Base-by-base conservation (phyloP, 2,888 invertebrate genomes). In the Adelognathus sp. region DNA sequence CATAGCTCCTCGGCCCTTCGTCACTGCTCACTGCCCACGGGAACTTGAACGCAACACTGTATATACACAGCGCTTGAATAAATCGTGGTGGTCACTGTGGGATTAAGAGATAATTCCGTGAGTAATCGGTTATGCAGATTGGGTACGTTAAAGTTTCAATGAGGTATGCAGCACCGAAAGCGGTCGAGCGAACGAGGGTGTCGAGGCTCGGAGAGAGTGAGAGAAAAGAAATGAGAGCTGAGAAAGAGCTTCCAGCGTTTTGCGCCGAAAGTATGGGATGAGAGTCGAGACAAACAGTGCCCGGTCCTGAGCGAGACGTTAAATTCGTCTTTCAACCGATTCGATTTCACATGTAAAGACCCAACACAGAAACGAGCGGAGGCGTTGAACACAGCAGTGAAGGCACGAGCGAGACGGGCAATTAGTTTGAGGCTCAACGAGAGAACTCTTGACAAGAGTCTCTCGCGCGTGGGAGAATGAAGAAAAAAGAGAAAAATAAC, bases 71-170 rank as follows among this genome's bases (percentile, higher is more conserved):
- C 31, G 46, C 66, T 70, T 69, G 64, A 79, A 76, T 75, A 82
- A 78, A 81, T 80, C 46, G 67, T 36, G 39, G 61, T 44, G 44
- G 76, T 41, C 72, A 58, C 39, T 39, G n/a, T n/a, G 52, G 78
- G 82, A 81, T 84, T 83, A 79, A 82, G 79, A 77, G 81, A 85
- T 84, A 82, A 81, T 82, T 73, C 80, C 63, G 64, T 50, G 80
- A 71, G 79, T 83, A 86, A 85, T 86, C 82, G 85, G 69, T 83
- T 86, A 86, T 86, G 86, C 83, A 85, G 83, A 86, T 85, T 83
- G 83, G n/a, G 81, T 78, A 69, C 80, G 79, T 85, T 80, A 71
- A 80, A 82, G 83, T 84, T 86, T 85, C 84, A 82, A 80, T 77
- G 81, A 78, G 75, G 60, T 67, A 52, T 46, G 60, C 31, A 64